phyloP scores from a whole-genome alignment of 2,797 vertebrate species.

The Podargus strigoides region DNA sequence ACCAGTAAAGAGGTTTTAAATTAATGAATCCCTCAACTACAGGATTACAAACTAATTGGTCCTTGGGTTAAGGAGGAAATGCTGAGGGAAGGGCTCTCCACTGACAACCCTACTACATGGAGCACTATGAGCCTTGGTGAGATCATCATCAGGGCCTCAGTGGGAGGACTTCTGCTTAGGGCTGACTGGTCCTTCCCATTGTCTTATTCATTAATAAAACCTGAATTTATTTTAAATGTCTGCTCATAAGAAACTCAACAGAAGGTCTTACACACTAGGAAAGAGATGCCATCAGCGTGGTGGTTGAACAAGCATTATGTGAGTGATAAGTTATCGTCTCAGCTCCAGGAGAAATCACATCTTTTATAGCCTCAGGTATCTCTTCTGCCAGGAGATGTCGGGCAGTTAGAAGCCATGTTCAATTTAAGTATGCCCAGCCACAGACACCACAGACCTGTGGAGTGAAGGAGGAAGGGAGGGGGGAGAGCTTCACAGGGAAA shows the following conservation, averaged over 20 bases:
- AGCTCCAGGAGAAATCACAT: background rate
- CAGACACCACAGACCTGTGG: background rate
- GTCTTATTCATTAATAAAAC: background rate
- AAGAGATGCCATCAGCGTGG: background rate
- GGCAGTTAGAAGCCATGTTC: background rate
- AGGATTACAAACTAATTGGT: background rate
- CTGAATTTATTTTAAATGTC: background rate
- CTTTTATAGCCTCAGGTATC: background rate
- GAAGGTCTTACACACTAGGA: background rate
- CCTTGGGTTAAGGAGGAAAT: background rate
- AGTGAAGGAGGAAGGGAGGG: background rate
- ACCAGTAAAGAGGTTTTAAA: background rate
- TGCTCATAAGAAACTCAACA: background rate
- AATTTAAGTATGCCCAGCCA: background rate
- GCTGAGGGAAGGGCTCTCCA: background rate
- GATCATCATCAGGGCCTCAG: background rate
- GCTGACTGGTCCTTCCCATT: background rate
- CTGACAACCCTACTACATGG: background rate
- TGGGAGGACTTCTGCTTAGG: background rate
- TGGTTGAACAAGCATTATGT: background rate
- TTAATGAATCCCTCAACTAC: background rate
- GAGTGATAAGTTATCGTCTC: background rate
- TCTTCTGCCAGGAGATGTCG: background rate
- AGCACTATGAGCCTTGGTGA: background rate
- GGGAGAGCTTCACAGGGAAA: background rate